Conservation (phyloP, 2,113 vertebrate genomes). For the Cyanocitta stelleri region DNA sequence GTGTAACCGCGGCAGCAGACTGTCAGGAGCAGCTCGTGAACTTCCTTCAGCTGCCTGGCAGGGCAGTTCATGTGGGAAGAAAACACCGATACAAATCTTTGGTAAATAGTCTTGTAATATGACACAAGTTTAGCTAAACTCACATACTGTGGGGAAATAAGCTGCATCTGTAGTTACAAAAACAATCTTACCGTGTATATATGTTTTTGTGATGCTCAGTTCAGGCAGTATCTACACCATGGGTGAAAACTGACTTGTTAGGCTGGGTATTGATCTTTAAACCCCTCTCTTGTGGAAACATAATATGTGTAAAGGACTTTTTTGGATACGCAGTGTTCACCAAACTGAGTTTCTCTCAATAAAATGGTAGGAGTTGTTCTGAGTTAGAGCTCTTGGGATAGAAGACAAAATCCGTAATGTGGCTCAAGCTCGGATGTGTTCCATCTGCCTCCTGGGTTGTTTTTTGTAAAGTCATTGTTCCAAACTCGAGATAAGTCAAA, state of each 20-base stretch:
- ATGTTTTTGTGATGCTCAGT: neutral
- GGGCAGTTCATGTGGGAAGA: neutral
- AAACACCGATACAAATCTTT: neutral
- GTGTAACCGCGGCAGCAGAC: neutral
- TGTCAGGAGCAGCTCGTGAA: neutral
- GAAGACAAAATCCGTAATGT: fast-evolving
- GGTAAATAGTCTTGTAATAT: neutral
- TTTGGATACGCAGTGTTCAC: neutral
- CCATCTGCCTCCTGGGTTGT: neutral
- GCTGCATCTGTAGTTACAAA: neutral
- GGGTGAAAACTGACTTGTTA: neutral
- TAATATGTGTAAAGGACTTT: neutral
- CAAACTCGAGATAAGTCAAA: neutral
- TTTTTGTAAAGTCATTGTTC: neutral
- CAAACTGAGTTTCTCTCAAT: neutral
- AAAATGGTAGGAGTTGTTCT: neutral
- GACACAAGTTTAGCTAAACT: neutral
- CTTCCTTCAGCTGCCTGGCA: neutral
- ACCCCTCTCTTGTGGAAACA: neutral
- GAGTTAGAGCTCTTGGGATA: neutral
- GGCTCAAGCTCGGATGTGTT: neutral
- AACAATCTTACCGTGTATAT: fast-evolving
- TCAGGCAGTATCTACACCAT: neutral
- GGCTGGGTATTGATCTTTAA: neutral
- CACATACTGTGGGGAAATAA: fast-evolving